Evolutionary conservation across 1,140 invertebrate species (phyloP).

Genomic region (Pseudachorutes palmiensis): DNA sequence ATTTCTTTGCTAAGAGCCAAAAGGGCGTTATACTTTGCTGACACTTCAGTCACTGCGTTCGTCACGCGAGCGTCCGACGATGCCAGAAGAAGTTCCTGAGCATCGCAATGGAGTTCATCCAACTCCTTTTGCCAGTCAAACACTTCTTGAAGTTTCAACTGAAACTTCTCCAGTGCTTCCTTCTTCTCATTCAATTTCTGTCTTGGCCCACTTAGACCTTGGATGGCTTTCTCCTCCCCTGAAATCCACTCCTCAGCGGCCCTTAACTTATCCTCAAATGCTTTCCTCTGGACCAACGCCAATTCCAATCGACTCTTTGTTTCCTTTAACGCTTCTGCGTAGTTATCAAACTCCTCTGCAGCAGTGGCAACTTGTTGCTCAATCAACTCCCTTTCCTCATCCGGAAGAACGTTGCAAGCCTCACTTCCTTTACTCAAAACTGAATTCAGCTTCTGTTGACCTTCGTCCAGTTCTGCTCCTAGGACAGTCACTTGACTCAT

Average conservation of each 20-base stretch:
- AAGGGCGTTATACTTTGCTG: conserved; percentile 88
- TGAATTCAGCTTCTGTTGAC: conserved; percentile 69
- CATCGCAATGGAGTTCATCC: conserved; percentile 82
- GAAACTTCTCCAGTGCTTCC: conserved; percentile 78
- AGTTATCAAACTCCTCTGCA: conserved; percentile 54
- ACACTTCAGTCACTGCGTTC: conserved; percentile 85
- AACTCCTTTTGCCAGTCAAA: conserved; percentile 79
- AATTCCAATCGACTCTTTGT: conserved; percentile 76
- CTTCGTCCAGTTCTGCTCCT: conserved; percentile 68
- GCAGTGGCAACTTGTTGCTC: conserved; percentile 81
- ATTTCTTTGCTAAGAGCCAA: conserved; percentile 84
- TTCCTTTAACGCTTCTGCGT: conserved; percentile 57
- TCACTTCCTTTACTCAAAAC: conserved; percentile 72
- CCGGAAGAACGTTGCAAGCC: conserved; percentile 68
- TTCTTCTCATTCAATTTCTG: conserved; percentile 82
- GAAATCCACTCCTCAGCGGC: conserved; percentile 80
- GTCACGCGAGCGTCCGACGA: conserved; percentile 87
- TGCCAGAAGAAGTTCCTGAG: conserved; percentile 78
- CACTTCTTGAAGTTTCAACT: conserved; percentile 76
- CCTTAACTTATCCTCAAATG: conserved; percentile 87
- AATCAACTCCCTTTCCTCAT: conserved; percentile 80
- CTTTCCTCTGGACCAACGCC: conserved; percentile 87
- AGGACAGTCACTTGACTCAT: conserved; percentile 74
- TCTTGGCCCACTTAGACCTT: conserved; percentile 83
- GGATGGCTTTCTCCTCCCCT: conserved; percentile 75